phyloP scores from a whole-genome alignment of 2,888 invertebrate genomes.

The Pegoplata infirma region DNA sequence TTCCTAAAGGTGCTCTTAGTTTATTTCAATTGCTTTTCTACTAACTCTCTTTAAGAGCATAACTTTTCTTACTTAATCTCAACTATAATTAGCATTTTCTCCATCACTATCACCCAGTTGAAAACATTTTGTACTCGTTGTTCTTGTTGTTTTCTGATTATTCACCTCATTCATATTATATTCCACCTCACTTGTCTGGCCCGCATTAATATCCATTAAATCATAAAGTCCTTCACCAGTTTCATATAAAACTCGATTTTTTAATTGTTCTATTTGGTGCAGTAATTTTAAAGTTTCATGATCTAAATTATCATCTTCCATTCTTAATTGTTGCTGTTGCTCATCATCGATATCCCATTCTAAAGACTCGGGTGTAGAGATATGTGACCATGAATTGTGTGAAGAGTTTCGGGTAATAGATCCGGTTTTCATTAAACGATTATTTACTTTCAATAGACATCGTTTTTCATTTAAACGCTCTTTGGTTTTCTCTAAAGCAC shows the following conservation, averaged over 20 bases:
- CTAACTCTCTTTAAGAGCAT: background rate
- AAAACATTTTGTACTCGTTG: constrained; percentile 11
- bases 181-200: constrained; percentile 4
- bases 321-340: constrained; percentile 73
- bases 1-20: too few species aligned
- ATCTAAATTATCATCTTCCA: constrained; percentile 80
- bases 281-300: constrained; percentile 83
- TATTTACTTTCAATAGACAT: constrained; percentile 28
- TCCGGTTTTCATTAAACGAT: constrained; percentile 56
- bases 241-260: constrained; percentile 82
- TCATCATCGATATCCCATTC: constrained; percentile 84
- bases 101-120: constrained; percentile 56
- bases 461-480: constrained; percentile 22
- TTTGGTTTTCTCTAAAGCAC: constrained; percentile 1
- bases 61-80: background rate
- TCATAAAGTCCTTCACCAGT: constrained; percentile 79
- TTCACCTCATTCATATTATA: background rate
- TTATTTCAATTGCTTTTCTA: background rate
- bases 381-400: constrained; percentile 81
- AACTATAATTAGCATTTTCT: constrained; percentile 58
- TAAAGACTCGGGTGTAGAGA: constrained; percentile 83
- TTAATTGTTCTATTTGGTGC: constrained; percentile 84
- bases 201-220: constrained; percentile 19
- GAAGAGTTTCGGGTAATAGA: constrained; percentile 75
- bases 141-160: background rate